Evolutionary conservation across 2,888 invertebrate genomes (phyloP), one percentile per base, ranked within the genome.

Genomic region (Thyatira batis): DNA sequence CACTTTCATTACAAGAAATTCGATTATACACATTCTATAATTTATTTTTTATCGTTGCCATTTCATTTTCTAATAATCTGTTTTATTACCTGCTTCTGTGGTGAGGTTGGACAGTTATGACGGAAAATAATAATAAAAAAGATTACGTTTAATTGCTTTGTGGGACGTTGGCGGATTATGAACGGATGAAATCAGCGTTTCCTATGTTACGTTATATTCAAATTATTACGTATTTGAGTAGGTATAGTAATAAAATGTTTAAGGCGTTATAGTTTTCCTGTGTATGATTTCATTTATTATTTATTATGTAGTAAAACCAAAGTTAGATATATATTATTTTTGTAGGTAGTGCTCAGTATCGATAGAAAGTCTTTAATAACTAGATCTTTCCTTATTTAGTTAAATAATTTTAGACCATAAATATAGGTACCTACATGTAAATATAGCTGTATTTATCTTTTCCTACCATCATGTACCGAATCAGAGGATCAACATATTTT

Each of bases 11-110:
- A 48, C 20, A 58, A 51, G 53, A 58, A 54, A 61, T 61, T 58
- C 55, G 53, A 67, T 67, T 60, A 53, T 45, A n/a, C 20, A 4
- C 58, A 56, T 51, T 64, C 59, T 55, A 57, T 60, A 62, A 48
- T 48, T 67, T 61, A 64, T 60, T 45, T 62, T 63, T 67, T 61
- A 66, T 57, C 55, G 58, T 51, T 45, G n/a, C 58, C 52, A 28
- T 8, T 48, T 27, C 48, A 28, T 11, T 48, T 27, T 48, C 48
- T 48, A 46, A 17, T 48, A 48, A 48, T 48, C 48, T 27, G 48
- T 46, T 46, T 46, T 46, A 46, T 46, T 46, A 27, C 27, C 17
- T 25, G 28, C 48, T 48, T 28, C 48, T 48, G 48, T 48, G 27
- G 25, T 13, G 11, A 23, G 45, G 2, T 48, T 48, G 27, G 48